Evolutionary conservation across 2,888 invertebrate species (phyloP), one percentile per base, ranked within the genome.

Genomic region (Amblyteles armatorius): DNA sequence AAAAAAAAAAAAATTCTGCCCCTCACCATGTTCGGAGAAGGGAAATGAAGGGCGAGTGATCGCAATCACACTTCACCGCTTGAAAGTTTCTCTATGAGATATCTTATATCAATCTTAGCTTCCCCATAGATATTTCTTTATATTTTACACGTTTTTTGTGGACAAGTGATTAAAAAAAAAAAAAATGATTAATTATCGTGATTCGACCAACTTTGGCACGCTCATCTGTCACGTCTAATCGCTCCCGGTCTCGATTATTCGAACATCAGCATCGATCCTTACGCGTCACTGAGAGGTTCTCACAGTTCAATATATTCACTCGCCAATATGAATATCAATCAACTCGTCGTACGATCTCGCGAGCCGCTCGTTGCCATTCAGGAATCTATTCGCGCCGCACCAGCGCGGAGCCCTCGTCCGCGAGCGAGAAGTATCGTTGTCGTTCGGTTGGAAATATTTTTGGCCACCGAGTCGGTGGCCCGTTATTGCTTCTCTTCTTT

Each of bases 401-500:
- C 29, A n/a, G 19, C 29, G 16, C n/a, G 16, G 16, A 63, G 33
- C 19, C 40, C 48, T 65, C 76, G 65, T 22, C 65, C 6, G 65
- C 11, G 52, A 65, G 36, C 26, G 11, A 36, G 65, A 48, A 65
- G 63, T 36, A 50, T 65, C 76, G 36, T 60, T 69, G 50, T 67
- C 76, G 67, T 79, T 76, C 65, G 77, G 74, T 76, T 48, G 65
- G 29, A 84, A 82, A 84, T 84, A 84, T 84, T 82, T 84, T 84
- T 84, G 82, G 82, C 81, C 19, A 52, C 76, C 33, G 67, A 33
- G 50, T 74, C 57, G 48, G 67, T 44, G 72, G 63, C 50, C 77
- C 79, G 74, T 82, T 85, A 84, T 82, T 82, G 85, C 82, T 85
- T 71, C 67, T 82, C 55, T 79, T 79, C 79, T 82, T 85, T 82